Evolutionary conservation across 92 coral and sea anemone genomes (phyloP).

Genomic region (Zoanthus gigantus): DNA sequence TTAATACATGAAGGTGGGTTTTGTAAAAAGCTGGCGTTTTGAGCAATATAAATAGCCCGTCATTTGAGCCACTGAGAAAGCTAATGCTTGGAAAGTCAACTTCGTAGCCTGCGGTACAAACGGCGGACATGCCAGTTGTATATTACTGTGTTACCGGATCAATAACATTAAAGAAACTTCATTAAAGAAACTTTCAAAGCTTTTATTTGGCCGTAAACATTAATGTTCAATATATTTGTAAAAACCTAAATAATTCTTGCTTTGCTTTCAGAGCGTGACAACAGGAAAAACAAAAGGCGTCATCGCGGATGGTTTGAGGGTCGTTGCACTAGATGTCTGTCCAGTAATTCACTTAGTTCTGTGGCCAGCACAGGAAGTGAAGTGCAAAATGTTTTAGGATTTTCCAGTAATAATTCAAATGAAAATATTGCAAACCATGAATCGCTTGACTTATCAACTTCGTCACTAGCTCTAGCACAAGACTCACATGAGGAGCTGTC

Average conservation of each 20-base stretch:
- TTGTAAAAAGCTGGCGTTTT: too few species aligned
- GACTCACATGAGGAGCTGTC: neutral
- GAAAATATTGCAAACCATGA: constrained; percentile 7
- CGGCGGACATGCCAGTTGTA: too few species aligned
- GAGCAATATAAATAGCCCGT: too few species aligned
- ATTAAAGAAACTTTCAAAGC: neutral
- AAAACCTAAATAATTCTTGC: neutral
- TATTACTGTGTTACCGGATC: too few species aligned
- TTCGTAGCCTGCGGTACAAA: too few species aligned
- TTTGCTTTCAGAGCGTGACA: constrained; percentile 70
- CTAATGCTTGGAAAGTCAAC: too few species aligned
- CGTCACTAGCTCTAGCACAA: constrained; percentile 24
- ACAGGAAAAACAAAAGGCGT: constrained; percentile 75
- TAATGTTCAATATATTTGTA: neutral
- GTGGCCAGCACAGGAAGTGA: constrained; percentile 57
- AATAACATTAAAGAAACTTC: too few species aligned
- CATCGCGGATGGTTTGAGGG: constrained; percentile 79
- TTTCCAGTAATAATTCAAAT: constrained; percentile 23
- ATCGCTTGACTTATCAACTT: neutral
- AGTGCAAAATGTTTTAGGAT: constrained; percentile 55
- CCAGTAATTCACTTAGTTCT: constrained; percentile 59
- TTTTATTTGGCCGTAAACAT: neutral
- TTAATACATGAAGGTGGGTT: too few species aligned
- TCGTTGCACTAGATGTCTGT: constrained; percentile 83
- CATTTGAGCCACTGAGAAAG: too few species aligned